Conservation (phyloP, 2,113 vertebrate species). For the Oryzias woworae region DNA sequence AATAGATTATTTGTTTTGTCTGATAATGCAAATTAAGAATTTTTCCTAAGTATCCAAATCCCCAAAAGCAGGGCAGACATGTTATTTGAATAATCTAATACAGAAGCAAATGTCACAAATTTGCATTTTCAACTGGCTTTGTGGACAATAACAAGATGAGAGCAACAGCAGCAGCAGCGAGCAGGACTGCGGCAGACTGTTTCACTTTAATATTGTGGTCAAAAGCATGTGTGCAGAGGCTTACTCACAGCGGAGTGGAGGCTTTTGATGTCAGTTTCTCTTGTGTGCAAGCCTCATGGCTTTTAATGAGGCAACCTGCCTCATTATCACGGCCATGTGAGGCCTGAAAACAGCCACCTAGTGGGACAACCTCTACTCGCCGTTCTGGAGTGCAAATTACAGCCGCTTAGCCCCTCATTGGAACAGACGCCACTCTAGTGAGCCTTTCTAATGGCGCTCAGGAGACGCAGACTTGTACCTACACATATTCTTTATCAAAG, state of each 20-base stretch:
- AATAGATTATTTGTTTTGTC: no score
- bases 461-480: conserved; percentile 44
- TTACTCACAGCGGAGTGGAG: conserved; percentile 35
- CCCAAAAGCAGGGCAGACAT: no score
- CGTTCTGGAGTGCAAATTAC: conserved; percentile 66
- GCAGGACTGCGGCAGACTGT: conserved; percentile 24
- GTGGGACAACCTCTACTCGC: conserved; percentile 51
- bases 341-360: conserved; percentile 51
- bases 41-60: no score
- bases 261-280: conserved; percentile 68
- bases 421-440: conserved; percentile 38
- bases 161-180: conserved; percentile 1
- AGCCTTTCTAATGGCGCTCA: conserved; percentile 61
- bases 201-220: conserved; percentile 39
- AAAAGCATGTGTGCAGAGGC: conserved; percentile 48
- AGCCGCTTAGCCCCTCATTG: conserved; percentile 64
- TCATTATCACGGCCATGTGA: conserved; percentile 63
- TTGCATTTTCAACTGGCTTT: neutral
- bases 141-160: neutral
- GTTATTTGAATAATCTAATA: neutral
- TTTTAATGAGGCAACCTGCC: conserved; percentile 71
- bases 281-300: conserved; percentile 65
- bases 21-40: no score
- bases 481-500: conserved; percentile 38
- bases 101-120: neutral